A percentile compares a stretch with the other conserved stretches of the same genome.
These are phyloP conservation scores for Pterobdella sp. DNA, from an alignment of 2,888 invertebrate genomes.

Conservation along the genomic window DNA sequence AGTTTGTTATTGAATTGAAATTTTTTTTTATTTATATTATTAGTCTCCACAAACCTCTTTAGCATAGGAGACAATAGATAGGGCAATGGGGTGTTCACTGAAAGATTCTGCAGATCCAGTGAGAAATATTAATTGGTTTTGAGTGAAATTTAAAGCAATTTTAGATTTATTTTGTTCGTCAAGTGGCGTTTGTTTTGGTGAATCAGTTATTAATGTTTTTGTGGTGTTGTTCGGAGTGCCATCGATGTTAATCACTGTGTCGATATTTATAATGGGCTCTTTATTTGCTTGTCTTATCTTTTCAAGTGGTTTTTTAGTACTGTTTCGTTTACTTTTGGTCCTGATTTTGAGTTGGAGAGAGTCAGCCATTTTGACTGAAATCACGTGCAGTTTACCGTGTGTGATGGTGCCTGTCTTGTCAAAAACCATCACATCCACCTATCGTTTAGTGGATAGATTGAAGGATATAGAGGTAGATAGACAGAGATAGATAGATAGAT, in stretches of 20 bases:
- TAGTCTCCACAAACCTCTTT: no score
- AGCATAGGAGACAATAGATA: slow-evolving; percentile 81
- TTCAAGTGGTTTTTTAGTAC: background rate
- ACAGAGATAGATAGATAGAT: no score
- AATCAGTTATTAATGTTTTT: slow-evolving; percentile 93
- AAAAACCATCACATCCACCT: slow-evolving; percentile 85
- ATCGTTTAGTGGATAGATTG: no score
- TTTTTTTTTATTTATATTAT: background rate
- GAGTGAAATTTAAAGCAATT: background rate
- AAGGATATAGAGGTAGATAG: no score
- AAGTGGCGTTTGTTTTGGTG: slow-evolving; percentile 90
- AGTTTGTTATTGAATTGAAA: background rate
- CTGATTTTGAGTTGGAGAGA: background rate
- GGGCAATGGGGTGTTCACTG: slow-evolving; percentile 91
- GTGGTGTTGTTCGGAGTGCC: slow-evolving; percentile 92
- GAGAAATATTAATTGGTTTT: slow-evolving; percentile 62
- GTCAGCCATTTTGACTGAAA: slow-evolving; percentile 13
- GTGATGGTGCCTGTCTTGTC: slow-evolving; percentile 99
- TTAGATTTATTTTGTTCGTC: slow-evolving; percentile 59
- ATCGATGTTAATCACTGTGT: slow-evolving; percentile 89
- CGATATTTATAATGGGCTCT: slow-evolving; percentile 79
- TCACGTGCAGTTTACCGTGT: slow-evolving; percentile 66
- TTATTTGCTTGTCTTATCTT: background rate
- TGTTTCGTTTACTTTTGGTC: background rate
- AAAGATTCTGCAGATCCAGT: slow-evolving; percentile 83